These are phyloP conservation scores for Centruroides sculpturatus DNA, from an alignment of 1,140 invertebrate genomes.

Conservation along the genomic window DNA sequence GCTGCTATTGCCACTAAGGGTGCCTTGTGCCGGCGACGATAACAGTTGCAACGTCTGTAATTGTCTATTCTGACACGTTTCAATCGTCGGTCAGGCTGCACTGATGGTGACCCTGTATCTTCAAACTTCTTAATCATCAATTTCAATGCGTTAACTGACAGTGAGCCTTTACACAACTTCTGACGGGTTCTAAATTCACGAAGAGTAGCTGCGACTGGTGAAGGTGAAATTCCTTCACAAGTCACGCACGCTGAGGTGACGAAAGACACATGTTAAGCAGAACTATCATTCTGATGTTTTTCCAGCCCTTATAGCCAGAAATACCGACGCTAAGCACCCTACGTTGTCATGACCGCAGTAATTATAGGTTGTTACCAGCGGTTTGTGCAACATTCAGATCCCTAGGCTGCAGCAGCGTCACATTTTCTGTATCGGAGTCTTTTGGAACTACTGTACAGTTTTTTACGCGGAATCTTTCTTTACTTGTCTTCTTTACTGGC, in stretches of 20 bases:
- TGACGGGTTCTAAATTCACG: background rate
- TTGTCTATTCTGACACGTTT: conserved; percentile 1
- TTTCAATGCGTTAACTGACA: conserved; percentile 1
- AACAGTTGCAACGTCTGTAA: background rate
- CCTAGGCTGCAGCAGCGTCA: too few species aligned
- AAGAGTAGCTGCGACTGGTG: background rate
- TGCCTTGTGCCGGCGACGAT: background rate
- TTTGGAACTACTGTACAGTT: too few species aligned
- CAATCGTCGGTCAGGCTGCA: background rate
- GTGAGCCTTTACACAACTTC: background rate
- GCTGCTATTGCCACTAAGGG: background rate
- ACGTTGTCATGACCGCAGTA: too few species aligned
- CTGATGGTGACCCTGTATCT: background rate
- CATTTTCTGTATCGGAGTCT: too few species aligned
- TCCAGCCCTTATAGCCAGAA: too few species aligned
- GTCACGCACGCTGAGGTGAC: background rate
- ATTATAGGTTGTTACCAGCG: too few species aligned
- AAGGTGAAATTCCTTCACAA: background rate
- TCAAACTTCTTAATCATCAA: background rate
- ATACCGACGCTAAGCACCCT: too few species aligned
- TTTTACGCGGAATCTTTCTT: too few species aligned
- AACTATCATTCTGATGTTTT: too few species aligned
- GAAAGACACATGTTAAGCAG: too few species aligned
- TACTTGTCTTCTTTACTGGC: too few species aligned
- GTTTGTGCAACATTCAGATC: too few species aligned